Evolutionary conservation across 1,140 invertebrate genomes (phyloP).

Genomic region (Pogonomyrmex barbatus): DNA sequence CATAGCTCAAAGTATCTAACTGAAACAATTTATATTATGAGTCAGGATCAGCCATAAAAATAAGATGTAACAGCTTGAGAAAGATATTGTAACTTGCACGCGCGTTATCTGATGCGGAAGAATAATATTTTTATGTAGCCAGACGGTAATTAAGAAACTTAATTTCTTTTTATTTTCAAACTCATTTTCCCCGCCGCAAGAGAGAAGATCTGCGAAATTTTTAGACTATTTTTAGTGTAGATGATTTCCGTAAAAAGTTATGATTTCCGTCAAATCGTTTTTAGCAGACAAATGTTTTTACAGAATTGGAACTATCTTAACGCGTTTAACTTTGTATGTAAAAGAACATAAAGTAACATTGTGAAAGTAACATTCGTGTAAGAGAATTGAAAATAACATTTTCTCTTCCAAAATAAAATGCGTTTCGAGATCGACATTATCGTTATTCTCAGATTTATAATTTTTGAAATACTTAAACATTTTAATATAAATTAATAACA

Average conservation of each 20-base stretch:
- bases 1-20: background rate
- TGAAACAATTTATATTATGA: constrained; percentile 1
- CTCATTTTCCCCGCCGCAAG: constrained; percentile 20
- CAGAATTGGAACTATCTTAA: background rate
- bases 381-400: background rate
- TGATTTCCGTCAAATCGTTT: constrained; percentile 12
- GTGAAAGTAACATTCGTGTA: background rate
- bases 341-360: no score
- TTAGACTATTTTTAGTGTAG: background rate
- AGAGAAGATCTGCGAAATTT: background rate
- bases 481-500: no score
- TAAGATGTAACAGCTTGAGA: background rate
- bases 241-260: constrained; percentile 9
- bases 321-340: background rate
- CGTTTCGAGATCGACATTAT: background rate
- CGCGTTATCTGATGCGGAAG: background rate
- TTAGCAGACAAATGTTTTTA: background rate
- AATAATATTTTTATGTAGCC: constrained; percentile 31
- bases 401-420: background rate
- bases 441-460: background rate
- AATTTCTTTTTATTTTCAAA: constrained; percentile 9
- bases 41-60: background rate
- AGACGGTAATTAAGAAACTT: constrained; percentile 46
- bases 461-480: background rate
- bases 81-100: background rate